A percentile compares a stretch with the other conserved stretches of the same genome.
phyloP scores from a whole-genome alignment of 2,797 vertebrate species.

The Acanthurus lineatus region DNA sequence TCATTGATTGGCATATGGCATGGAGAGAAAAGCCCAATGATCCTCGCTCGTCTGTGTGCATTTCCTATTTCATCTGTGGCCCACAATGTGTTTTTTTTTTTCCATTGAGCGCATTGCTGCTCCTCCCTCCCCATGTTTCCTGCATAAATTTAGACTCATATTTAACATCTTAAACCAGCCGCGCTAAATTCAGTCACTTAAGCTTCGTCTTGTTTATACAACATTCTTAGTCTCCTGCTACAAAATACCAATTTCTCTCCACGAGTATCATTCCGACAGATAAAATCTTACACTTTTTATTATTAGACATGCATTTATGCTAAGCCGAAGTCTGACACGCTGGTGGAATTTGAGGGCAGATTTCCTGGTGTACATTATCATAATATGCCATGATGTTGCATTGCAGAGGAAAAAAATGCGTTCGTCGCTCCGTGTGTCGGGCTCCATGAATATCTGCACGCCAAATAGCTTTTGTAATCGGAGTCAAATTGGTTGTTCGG shows the following conservation, averaged over 20 bases:
- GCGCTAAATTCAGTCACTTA: slow-evolving; percentile 32
- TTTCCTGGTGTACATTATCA: slow-evolving; percentile 41
- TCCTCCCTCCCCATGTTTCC: slow-evolving; percentile 37
- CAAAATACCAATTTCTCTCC: slow-evolving; percentile 20
- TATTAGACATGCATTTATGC: slow-evolving; percentile 55
- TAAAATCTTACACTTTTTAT: slow-evolving; percentile 33
- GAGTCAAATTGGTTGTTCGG: slow-evolving; percentile 36
- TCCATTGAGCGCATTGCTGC: slow-evolving; percentile 35
- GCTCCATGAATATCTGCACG: slow-evolving; percentile 14
- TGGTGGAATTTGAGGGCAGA: slow-evolving; percentile 34
- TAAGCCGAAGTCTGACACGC: slow-evolving; percentile 37
- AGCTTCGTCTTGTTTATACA: slow-evolving; percentile 43
- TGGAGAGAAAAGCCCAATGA: slow-evolving; percentile 62
- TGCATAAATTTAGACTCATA: slow-evolving; percentile 35
- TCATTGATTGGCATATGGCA: slow-evolving; percentile 84
- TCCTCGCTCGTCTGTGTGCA: slow-evolving; percentile 49
- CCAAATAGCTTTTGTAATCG: slow-evolving; percentile 24
- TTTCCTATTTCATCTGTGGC: slow-evolving; percentile 42
- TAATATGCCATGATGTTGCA: slow-evolving; percentile 47
- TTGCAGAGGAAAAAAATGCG: not conserved
- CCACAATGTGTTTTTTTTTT: slow-evolving; percentile 22
- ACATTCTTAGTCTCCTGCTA: slow-evolving; percentile 24
- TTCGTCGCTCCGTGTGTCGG: slow-evolving; percentile 1
- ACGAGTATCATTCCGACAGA: slow-evolving; percentile 16
- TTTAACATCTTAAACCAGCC: slow-evolving; percentile 62